Base-by-base conservation (phyloP, 2,113 vertebrate species). In the Jaculus jaculus region DNA sequence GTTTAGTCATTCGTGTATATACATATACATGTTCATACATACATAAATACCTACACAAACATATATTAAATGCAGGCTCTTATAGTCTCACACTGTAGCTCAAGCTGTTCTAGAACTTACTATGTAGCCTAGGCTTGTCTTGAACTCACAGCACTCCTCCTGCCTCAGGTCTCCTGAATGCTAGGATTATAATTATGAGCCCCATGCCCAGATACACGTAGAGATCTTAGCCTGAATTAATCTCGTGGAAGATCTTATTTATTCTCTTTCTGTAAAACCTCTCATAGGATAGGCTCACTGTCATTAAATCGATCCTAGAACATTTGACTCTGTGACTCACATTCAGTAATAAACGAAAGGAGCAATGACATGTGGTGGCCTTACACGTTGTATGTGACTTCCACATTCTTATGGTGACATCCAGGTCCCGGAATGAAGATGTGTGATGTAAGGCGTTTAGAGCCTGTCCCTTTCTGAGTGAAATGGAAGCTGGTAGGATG, bases 171-270 rank as follows among this genome's bases (percentile, higher is more conserved):
- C n/a, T n/a, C n/a, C n/a, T n/a, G n/a, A n/a, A n/a, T n/a, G n/a
- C n/a, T n/a, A n/a, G n/a, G n/a, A n/a, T n/a, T n/a, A n/a, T n/a
- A n/a, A n/a, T n/a, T n/a, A n/a, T n/a, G n/a, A n/a, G n/a, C n/a
- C n/a, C n/a, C 28, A 32, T 18, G 8, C 4, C 47, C 7, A 24
- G 39, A 18, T 83, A 69, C 51, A 63, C 21, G 86, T 65, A 78
- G 65, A 60, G 89, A 83, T 85, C 66, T 82, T 84, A 83, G 74
- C 7, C 21, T 66, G 18, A 58, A 79, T 83, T 71, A 18, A 75
- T 91, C 24, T 74, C 80, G 72, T 77, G 42, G 91, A 80, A 88
- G 84, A 73, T 73, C 81, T 87, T 75, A 84, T 66, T 93, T 23
- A 75, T 42, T 71, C 20, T 88, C 39, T 87, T n/a, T n/a, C n/a